Conservation (phyloP, 1,140 invertebrate species). For the Amyelois transitella region DNA sequence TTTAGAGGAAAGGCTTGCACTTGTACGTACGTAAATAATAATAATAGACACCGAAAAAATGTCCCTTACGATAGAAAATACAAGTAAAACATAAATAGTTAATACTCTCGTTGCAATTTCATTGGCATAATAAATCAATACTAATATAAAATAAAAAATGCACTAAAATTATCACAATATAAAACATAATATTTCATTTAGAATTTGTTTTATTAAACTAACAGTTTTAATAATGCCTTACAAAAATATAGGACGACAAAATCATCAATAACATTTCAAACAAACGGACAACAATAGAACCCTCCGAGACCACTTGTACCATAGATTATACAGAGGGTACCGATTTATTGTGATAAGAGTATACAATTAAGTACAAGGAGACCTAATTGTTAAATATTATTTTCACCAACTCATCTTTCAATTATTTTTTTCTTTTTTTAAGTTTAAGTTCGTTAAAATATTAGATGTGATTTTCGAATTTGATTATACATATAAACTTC, state of each 20-base stretch:
- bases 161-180: constrained; percentile 19
- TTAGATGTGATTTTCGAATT: no score
- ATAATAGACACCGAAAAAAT: no score
- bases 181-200: background rate
- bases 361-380: no score
- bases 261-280: background rate
- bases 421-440: no score
- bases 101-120: constrained; percentile 32
- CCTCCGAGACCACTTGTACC: background rate
- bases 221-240: background rate
- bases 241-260: background rate
- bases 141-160: constrained; percentile 8
- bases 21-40: no score
- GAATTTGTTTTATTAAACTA: background rate
- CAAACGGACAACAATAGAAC: background rate
- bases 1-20: no score
- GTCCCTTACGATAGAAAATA: background rate
- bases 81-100: constrained; percentile 12
- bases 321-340: background rate
- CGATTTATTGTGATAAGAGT: background rate
- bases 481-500: no score
- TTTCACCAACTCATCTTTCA: no score
- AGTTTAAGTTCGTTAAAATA: no score
- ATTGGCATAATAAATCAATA: constrained; percentile 28
- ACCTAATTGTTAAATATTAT: no score